Conservation (phyloP, 2,797 vertebrate species). For the Scleropages formosus region DNA sequence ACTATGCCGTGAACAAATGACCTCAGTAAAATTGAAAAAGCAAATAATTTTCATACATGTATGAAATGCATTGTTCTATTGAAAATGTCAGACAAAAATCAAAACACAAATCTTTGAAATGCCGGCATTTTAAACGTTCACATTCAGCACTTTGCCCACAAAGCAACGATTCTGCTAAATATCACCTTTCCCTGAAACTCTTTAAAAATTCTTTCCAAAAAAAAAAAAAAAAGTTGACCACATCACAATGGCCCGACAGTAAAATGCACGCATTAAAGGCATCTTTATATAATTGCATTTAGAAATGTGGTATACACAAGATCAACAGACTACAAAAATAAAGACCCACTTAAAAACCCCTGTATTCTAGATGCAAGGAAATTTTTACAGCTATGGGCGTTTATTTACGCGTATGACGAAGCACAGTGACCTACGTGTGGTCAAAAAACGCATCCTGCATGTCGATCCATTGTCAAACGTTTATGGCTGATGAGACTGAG, state of each 20-base stretch:
- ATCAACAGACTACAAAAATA: constrained; percentile 24
- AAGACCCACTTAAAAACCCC: constrained; percentile 24
- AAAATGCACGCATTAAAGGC: constrained; percentile 64
- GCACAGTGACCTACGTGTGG: constrained; percentile 23
- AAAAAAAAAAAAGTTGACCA: constrained; percentile 61
- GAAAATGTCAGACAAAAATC: constrained; percentile 28
- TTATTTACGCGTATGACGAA: constrained; percentile 15
- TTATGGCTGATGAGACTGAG: background rate
- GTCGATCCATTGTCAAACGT: constrained; percentile 22
- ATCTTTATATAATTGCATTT: constrained; percentile 31
- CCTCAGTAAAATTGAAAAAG: constrained; percentile 33
- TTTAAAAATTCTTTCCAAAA: constrained; percentile 56
- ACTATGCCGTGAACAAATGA: constrained; percentile 39
- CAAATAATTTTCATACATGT: constrained; percentile 29
- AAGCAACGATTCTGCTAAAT: constrained; percentile 43
- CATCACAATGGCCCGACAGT: constrained; percentile 66
- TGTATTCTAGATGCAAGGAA: constrained; percentile 27
- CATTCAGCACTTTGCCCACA: constrained; percentile 50
- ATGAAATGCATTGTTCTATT: constrained; percentile 35
- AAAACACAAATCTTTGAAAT: constrained; percentile 37
- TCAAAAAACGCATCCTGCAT: constrained; percentile 2
- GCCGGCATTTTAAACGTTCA: constrained; percentile 43
- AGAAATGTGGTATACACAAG: constrained; percentile 31
- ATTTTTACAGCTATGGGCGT: background rate
- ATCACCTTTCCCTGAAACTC: constrained; percentile 72